Conservation (phyloP, 2,888 invertebrate species). For the Celastrina argiolus region DNA sequence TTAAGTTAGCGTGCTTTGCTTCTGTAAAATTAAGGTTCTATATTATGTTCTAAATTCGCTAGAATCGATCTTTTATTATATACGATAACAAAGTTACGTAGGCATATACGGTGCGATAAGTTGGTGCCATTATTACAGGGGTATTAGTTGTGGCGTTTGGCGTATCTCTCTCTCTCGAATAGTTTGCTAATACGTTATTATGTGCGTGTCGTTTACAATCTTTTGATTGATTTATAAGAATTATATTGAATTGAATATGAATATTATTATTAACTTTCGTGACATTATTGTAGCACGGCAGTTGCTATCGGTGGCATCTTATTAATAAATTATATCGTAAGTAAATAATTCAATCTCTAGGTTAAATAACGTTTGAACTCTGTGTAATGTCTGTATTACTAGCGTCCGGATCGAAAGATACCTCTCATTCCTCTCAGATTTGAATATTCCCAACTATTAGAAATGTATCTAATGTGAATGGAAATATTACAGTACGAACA, state of each 20-base stretch:
- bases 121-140: constrained; percentile 79
- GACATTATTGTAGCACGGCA: not conserved
- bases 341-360: constrained; percentile 18
- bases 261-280: constrained; percentile 14
- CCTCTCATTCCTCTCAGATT: not conserved
- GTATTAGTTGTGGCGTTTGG: constrained; percentile 65
- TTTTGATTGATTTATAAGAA: constrained; percentile 19
- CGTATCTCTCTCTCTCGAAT: constrained; percentile 53
- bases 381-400: constrained; percentile 9
- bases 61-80: constrained; percentile 70
- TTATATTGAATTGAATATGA: constrained; percentile 22
- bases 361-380: not conserved
- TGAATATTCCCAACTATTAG: constrained; percentile 3
- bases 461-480: not conserved
- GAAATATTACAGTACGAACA: not conserved
- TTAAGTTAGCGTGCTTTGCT: constrained; percentile 78
- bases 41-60: constrained; percentile 67
- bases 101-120: constrained; percentile 78
- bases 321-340: constrained; percentile 20
- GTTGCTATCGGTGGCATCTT: constrained; percentile 17
- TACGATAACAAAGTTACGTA: constrained; percentile 75
- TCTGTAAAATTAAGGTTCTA: constrained; percentile 75
- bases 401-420: not conserved
- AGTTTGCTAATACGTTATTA: constrained; percentile 33
- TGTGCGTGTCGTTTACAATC: constrained; percentile 20